Evolutionary conservation across 1,140 invertebrate species (phyloP).

Genomic region (Triops cancriformis): DNA sequence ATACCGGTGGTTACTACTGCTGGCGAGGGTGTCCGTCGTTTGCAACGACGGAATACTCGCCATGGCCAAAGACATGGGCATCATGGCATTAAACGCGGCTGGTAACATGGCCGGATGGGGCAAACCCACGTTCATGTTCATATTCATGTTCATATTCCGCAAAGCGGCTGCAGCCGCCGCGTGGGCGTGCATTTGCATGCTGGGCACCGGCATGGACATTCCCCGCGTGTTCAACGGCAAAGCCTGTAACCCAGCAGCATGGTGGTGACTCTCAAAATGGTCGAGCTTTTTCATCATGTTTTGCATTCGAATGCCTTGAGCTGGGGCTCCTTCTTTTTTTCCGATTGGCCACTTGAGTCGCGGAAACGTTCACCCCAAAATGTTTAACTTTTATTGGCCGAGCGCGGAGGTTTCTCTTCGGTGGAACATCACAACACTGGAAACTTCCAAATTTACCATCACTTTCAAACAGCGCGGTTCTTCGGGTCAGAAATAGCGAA

Average conservation of each 20-base stretch:
- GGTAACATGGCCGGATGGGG: not conserved
- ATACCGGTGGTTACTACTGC: not conserved
- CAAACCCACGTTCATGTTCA: not conserved
- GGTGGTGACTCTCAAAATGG: not conserved
- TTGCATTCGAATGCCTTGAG: not conserved
- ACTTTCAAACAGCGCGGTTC: no score
- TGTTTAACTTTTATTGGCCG: no score
- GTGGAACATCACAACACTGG: no score
- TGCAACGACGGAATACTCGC: not conserved
- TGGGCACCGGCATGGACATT: not conserved
- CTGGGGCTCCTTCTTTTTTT: no score
- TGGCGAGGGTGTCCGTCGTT: not conserved
- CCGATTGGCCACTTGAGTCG: no score
- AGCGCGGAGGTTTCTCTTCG: no score
- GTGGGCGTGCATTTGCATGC: slow-evolving; percentile 8
- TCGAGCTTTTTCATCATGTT: not conserved
- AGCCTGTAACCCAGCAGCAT: not conserved
- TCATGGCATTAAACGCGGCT: not conserved
- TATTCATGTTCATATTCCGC: not conserved
- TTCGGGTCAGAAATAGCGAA: no score
- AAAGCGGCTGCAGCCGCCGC: not conserved
- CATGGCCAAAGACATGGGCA: not conserved
- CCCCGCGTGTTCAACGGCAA: not conserved
- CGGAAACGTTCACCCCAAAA: no score
- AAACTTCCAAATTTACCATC: no score